Evolutionary conservation across 2,797 vertebrate genomes (phyloP), one percentile per base, ranked within the genome.

Genomic region (Trachurus trachurus): DNA sequence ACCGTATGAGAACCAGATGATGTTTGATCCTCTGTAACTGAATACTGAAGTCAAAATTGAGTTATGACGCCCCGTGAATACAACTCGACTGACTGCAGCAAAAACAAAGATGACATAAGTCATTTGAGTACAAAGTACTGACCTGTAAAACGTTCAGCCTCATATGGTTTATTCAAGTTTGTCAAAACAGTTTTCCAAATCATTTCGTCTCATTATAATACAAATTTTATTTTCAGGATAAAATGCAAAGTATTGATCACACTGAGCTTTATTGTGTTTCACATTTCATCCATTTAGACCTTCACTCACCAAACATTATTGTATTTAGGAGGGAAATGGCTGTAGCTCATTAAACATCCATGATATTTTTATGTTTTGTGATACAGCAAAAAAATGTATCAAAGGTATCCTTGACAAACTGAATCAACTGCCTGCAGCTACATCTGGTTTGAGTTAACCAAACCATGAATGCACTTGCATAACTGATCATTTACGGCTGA

Each of bases 1-100:
- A 34, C 80, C 68, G 59, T 75, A 87, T 87, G 71, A 88, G 66
- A 91, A 87, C 80, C 87, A 92, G 84, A 90, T 87, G 81, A 87
- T 9, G 10, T 77, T 71, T 82, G 59, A 80, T 68, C 74, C 39
- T 73, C 64, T 53, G 79, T 74, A 76, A 86, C 67, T 6, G 63
- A 74, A 45, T 50, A 42, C 71, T 78, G 21, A 44, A 70, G 71
- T 75, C 70, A 37, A 81, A 87, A 80, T 53, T 82, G 59, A 84
- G 73, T 88, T 82, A 77, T 64, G 78, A 83, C 39, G 40, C 53
- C 44, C 67, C 2, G 2, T 58, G 59, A 75, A 63, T 49, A 64
- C 39, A 76, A 81, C 53, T 50, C 39, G 22, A 78, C 60, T 66
- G 66, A 85, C 39, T 66, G 52, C 49, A 80, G 72, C 59, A 65